Evolutionary conservation across 2,888 invertebrate genomes (phyloP), one percentile per base, ranked within the genome.

Genomic region (Apotomis capreana): DNA sequence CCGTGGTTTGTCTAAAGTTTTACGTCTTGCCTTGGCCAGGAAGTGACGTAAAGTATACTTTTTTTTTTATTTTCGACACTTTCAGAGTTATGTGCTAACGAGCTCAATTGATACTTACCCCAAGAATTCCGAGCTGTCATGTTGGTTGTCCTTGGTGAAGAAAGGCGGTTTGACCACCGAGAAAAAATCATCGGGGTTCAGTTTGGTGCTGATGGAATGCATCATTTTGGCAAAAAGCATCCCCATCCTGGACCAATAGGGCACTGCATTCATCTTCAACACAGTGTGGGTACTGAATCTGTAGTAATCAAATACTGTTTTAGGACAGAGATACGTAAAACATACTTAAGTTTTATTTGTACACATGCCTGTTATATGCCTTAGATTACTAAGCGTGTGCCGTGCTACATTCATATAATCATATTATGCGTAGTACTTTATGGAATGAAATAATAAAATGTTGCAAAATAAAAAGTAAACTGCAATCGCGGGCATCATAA

Each of bases 41-140:
- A 26, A 26, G 26, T 26, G 26, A 26, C 26, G 26, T 26, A 26
- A 26, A 26, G 26, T 26, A 26, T 26, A 26, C 26, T 40, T 40
- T 40, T 40, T 0, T 40, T 40, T 40, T 40, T 40, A 40, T 40
- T 40, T 40, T 26, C 26, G 26, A 26, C 26, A 2, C 26, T 26
- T 26, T 26, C 26, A 26, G 26, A 26, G 26, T 6, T 40, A 40
- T 0, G 6, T 6, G 10, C 9, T 9, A 49, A 49, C 9, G 10
- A 3, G 49, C 49, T 9, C 2, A 9, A 9, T 49, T 8, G 10
- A 3, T 37, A 78, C 87, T 89, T 93, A 96, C 88, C 96, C 96
- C 69, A 97, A 89, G 88, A 97, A 97, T 88, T 98, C 98, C 0
- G 97, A 97, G 87, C 97, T 97, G 81, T 98, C 98, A 81, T 98